Base-by-base conservation (phyloP, 2,113 vertebrate species). In the Lichenostomus cassidix region DNA sequence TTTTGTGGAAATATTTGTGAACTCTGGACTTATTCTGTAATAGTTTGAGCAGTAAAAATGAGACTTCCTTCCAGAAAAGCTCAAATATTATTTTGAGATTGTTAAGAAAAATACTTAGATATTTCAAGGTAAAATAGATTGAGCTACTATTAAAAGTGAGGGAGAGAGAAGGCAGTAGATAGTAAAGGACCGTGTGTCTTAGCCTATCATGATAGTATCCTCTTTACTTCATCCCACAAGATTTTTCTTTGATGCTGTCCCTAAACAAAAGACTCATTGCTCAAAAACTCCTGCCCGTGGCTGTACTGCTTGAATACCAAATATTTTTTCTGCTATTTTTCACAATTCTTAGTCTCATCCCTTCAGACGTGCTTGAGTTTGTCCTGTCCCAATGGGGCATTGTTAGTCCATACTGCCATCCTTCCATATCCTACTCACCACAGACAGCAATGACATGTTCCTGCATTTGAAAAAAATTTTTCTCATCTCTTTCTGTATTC, bases 41-140 rank as follows among this genome's bases (percentile, higher is more conserved):
- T 39, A 0, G 0, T 12, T 59, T 2, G 0, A 49, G 37, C 25
- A 83, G 10, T 39, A 86, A 93, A 83, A 86, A 58, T 7, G 7
- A 8, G 14, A 33, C 17, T 86, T 80, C 15, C 42, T 86, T 59
- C 47, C 63, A 93, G 33, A 65, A 76, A 91, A 55, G 2, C 31
- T 9, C 47, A 86, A 90, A 60, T 39, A 77, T 13, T 31, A 2
- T 20, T 89, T 69, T 42, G 24, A 83, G 22, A n/a, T 50, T 35
- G 4, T 25, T 58, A 35, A 27, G 5, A 65, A 73, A 85, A 88
- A 69, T 50, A 53, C 9, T 29, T 49, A 24, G 5, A 58, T 10
- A 53, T 73, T 82, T 65, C 15, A 60, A 0, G 0, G 58, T 29
- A 77, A 84, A 85, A 73, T 31, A 59, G 17, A 50, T 11, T 22